Base-by-base conservation (phyloP, 92 coral and sea anemone species). In the Porites divaricata region DNA sequence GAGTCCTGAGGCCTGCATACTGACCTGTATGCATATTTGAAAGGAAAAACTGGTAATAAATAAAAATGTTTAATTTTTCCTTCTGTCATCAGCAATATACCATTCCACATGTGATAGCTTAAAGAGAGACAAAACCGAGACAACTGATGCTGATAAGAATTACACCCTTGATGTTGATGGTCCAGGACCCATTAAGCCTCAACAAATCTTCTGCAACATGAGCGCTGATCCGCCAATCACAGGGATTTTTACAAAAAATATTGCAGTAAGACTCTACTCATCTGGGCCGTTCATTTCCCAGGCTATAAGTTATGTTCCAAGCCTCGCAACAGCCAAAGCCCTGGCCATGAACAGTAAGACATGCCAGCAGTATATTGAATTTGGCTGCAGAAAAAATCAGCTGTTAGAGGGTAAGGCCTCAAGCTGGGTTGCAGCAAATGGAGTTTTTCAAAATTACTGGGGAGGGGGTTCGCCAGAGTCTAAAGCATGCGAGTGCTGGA, bases 141-240 rank as follows among this genome's bases (percentile, higher is more conserved):
- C 7, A 6, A 1, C 1, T n/a, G 52, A 73, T 3, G 41, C 0
- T 3, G 62, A 87, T 57, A 17, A 78, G 1, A 71, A 87, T 81
- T 85, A 90, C 79, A 89, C 94, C 19, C 83, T 94, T n/a, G 98
- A 94, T 89, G 86, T 94, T 52, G 98, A 94, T 81, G 98, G 95
- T 12, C 86, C 98, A 0, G 98, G 98, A 20, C 93, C 94, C 0
- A 72, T 93, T 35, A 78, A 84, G 61, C 87, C 92, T 69, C 61
- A 62, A 9, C 8, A 62, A 57, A 88, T 86, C 7, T 93, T 52
- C 57, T 94, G 98, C 64, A 94, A 94, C 87, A 87, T 94, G 68
- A 85, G 95, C 14, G 93, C 91, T 1, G 88, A 85, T 41, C 90
- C 92, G 20, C 62, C 87, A 2, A 84, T 87, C 90, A 94, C 98